Evolutionary conservation across 2,888 invertebrate genomes (phyloP).

Genomic region (Cataglyphis livida): DNA sequence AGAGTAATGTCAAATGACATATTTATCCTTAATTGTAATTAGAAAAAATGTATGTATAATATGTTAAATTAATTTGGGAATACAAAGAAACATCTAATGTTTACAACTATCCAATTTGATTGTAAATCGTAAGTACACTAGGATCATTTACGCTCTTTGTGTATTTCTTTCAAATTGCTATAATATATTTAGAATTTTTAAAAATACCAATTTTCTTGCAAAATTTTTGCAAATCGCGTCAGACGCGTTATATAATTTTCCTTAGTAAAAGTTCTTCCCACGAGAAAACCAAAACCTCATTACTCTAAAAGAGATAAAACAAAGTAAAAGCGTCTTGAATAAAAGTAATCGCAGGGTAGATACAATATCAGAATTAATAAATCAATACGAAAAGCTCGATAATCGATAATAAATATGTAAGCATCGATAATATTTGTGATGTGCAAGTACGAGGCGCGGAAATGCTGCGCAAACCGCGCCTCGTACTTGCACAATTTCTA

Average conservation of each 20-base stretch:
- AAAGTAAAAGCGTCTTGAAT: background rate
- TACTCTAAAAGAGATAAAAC: background rate
- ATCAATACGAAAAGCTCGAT: background rate
- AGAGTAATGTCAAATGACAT: background rate
- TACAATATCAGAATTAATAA: background rate
- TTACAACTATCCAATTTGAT: too few species aligned
- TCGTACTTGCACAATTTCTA: conserved; percentile 38
- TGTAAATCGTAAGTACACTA: background rate
- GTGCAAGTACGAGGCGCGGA: background rate
- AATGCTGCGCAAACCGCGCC: background rate
- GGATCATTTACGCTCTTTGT: background rate
- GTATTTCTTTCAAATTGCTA: background rate
- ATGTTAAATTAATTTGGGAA: background rate
- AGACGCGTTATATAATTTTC: background rate
- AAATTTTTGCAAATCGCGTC: background rate
- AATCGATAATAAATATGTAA: background rate
- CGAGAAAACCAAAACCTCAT: background rate
- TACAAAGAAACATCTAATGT: background rate
- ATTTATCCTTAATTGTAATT: background rate
- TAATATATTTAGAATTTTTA: background rate
- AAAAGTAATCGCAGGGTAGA: background rate
- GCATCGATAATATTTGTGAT: background rate
- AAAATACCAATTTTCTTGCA: background rate
- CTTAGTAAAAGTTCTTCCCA: background rate
- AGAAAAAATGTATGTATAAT: background rate